Conservation (phyloP, 2,113 vertebrate species). For the Eolophus roseicapilla region DNA sequence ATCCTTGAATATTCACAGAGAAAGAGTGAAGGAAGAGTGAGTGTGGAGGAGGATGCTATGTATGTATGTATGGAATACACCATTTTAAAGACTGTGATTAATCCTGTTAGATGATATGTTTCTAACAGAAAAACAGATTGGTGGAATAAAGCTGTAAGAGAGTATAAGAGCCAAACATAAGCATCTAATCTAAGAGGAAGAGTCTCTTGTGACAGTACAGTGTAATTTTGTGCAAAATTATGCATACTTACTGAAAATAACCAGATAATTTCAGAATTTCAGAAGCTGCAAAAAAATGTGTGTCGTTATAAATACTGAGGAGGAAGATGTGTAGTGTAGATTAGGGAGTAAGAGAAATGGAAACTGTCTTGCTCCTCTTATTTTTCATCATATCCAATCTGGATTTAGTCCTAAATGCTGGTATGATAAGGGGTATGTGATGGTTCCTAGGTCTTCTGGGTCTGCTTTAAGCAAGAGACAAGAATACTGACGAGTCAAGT, state of each 20-base stretch:
- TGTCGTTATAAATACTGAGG: background rate
- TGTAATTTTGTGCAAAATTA: background rate
- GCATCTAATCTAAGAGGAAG: background rate
- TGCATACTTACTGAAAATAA: background rate
- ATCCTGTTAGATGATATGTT: slow-evolving; percentile 11
- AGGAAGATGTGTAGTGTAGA: background rate
- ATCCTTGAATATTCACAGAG: background rate
- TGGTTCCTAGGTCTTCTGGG: background rate
- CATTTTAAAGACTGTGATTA: slow-evolving; percentile 27
- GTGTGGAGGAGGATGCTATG: slow-evolving; percentile 6
- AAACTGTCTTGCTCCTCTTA: background rate
- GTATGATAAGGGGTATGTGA: background rate
- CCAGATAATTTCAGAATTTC: background rate
- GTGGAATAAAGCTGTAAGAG: slow-evolving; percentile 16
- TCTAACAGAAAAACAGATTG: background rate
- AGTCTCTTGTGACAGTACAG: background rate
- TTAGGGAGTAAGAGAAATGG: background rate
- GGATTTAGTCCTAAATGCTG: background rate
- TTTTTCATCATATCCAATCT: background rate
- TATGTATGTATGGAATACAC: background rate
- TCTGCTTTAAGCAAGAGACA: background rate
- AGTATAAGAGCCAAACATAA: background rate
- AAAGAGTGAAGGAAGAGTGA: background rate
- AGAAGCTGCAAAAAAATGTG: background rate
- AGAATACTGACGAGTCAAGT: background rate